Base-by-base conservation (phyloP, 2,888 invertebrate species). In the Odontomyia ornata region DNA sequence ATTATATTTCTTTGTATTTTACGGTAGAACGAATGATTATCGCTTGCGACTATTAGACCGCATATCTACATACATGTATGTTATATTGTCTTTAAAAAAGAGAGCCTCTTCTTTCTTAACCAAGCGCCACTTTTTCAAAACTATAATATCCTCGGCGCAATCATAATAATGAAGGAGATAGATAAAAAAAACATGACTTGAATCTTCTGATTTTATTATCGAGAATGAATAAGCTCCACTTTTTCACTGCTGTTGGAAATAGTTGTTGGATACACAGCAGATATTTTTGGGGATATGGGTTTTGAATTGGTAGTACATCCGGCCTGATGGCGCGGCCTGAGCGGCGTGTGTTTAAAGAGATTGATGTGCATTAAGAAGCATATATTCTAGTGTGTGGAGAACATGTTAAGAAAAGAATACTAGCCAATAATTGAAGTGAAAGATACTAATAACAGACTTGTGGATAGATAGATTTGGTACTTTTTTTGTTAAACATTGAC, bases 391-490 rank as follows among this genome's bases (percentile, higher is more conserved):
- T n/a, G n/a, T n/a, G n/a, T 36, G 36, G 46, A 46, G 18, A 69
- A 18, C 25, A 60, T 5, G 36, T 36, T 36, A 36, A 36, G 60
- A 11, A 25, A 60, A 23, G 47, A 25, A 69, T 15, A 69, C 36
- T 69, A 47, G 28, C 56, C 72, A 30, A 73, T 73, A 57, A 73
- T 73, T 30, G 73, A 73, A 60, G 73, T 73, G 73, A 73, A 73
- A 73, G 73, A 57, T 73, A 73, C 73, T 73, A 73, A 73, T 73
- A 73, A 73, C 57, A 73, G 73, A 52, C 73, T 57, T 73, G 73
- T 57, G 73, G 56, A 18, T 56, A 52, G 71, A 46, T 36, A 36
- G 36, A 21, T 69, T 69, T 30, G 23, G 25, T 13, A 57, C 36
- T 43, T 57, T 69, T 46, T 57, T 73, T 73, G 57, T 72, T 56